A percentile compares a stretch with the other conserved stretches of the same genome.
Conservation (phyloP, 2,888 invertebrate genomes). For the Nomada ferruginata region DNA sequence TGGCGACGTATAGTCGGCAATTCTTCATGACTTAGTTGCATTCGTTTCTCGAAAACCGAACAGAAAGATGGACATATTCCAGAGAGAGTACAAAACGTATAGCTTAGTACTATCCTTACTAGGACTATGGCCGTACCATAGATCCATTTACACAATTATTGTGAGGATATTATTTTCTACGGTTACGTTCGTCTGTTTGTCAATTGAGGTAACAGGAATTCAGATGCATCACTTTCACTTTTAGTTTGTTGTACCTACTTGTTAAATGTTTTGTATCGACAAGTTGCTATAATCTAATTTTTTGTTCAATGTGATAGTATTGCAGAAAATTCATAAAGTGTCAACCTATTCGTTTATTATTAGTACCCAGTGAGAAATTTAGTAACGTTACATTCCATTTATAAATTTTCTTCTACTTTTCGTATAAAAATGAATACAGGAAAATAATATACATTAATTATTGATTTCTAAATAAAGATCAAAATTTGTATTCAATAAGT, state of each 20-base stretch:
- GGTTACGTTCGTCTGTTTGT: background rate
- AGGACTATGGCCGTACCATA: constrained; percentile 39
- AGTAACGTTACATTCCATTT: background rate
- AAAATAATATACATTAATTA: too few species aligned
- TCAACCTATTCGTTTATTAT: too few species aligned
- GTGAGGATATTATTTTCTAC: background rate
- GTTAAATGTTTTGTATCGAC: background rate
- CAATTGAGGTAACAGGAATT: constrained; percentile 9
- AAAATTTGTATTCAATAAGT: too few species aligned
- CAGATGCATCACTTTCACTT: too few species aligned
- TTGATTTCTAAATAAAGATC: too few species aligned
- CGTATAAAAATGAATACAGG: background rate
- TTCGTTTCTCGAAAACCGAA: background rate
- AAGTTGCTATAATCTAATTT: background rate
- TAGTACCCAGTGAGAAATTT: too few species aligned
- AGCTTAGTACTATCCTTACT: background rate
- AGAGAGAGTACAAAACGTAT: constrained; percentile 7
- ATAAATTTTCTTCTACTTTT: background rate
- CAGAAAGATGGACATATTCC: constrained; percentile 8
- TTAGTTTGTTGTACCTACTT: background rate
- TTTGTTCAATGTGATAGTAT: background rate
- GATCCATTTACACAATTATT: background rate
- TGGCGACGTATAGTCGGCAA: background rate
- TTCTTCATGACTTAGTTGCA: background rate
- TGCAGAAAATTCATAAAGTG: too few species aligned